Conservation (phyloP, 1,140 invertebrate genomes). For the Apis laboriosa region DNA sequence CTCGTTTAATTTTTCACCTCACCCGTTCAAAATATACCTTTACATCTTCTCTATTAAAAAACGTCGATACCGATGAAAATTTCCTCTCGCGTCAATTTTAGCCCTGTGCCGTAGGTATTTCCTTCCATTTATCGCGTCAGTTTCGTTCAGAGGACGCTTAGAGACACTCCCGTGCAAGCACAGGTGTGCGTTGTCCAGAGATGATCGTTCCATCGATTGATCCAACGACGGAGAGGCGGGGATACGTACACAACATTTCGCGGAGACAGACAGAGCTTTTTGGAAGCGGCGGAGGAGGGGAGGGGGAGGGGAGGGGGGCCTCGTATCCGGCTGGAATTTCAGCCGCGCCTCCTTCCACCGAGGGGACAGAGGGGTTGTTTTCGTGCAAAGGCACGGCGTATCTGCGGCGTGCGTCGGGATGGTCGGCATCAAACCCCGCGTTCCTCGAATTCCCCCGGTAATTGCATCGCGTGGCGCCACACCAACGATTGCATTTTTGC, state of each 20-base stretch:
- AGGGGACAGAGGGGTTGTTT: conserved; percentile 64
- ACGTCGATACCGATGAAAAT: too few species aligned
- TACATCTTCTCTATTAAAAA: too few species aligned
- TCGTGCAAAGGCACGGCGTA: conserved; percentile 63
- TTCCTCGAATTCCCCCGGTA: conserved; percentile 77
- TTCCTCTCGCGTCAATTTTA: too few species aligned
- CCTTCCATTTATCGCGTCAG: too few species aligned
- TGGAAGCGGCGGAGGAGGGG: background rate
- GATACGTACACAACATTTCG: conserved; percentile 18
- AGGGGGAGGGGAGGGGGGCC: background rate
- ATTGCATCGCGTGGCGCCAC: conserved; percentile 75
- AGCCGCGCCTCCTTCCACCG: conserved; percentile 56
- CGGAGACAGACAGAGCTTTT: conserved; percentile 60
- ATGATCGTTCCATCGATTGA: conserved; percentile 2
- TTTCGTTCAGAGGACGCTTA: too few species aligned
- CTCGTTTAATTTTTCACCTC: background rate
- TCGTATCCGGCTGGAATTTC: conserved; percentile 65
- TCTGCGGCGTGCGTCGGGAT: conserved; percentile 53
- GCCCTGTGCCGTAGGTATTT: too few species aligned
- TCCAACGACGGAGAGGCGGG: conserved; percentile 62
- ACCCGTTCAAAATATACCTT: too few species aligned
- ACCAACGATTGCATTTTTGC: conserved; percentile 76
- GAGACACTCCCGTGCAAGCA: too few species aligned
- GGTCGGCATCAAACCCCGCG: conserved; percentile 72
- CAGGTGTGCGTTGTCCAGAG: too few species aligned